Base-by-base conservation (phyloP, 2,888 invertebrate genomes). In the Acrobasis suavella region DNA sequence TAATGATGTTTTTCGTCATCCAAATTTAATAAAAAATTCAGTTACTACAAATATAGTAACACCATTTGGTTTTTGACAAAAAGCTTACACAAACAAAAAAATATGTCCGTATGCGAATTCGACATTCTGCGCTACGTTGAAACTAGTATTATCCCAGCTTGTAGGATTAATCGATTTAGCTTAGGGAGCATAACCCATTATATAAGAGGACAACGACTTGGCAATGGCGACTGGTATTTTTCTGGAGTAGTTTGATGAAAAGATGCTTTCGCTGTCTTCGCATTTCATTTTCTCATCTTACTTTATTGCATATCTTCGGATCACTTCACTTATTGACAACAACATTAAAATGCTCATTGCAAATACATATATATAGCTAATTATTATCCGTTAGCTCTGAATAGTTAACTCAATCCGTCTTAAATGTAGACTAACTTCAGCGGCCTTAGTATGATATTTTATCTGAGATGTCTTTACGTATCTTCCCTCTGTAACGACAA, bases 201-300 rank as follows among this genome's bases (percentile, higher is more conserved):
- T 46, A 17, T 56, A 56, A 56, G 42, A 56, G 56, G 42, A 42
- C 42, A 39, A 56, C 56, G 56, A 56, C 56, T 56, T 56, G 42
- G 10, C 16, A 42, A 56, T 56, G 42, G 10, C 16, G 17, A 56
- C 56, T 42, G 42, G 56, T 42, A 39, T 56, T 56, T 56, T 56
- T 42, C 17, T 55, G n/a, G 38, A 42, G 7, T 56, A 38, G 16
- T 42, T 56, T 17, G 8, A 46, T 14, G 46, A 14, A 46, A 46
- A 56, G 12, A 56, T 52, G 42, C 17, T 56, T 56, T 56, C 17
- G 56, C 42, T 56, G 38, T 46, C 14, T 46, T 46, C 10, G 46
- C 46, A 46, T 46, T 12, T 32, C 7, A 32, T 7, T 32, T 7
- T 7, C 7, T 8, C 32, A 32, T 32, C 1, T 32, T 32, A 32